Base-by-base conservation (phyloP, 2,113 vertebrate genomes). In the Ursus arctos region DNA sequence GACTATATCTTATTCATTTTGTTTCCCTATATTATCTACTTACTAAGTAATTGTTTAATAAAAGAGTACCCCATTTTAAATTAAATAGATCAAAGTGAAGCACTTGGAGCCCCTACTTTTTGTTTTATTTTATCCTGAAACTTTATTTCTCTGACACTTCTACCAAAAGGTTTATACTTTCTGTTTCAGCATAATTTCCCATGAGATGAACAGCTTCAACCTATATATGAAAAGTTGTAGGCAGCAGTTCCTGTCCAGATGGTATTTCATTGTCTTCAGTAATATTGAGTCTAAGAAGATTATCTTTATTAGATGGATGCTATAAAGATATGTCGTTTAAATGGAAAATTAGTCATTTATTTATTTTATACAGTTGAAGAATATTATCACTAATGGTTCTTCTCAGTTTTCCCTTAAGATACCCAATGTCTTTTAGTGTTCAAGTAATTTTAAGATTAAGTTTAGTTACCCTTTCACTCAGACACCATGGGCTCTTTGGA, bases 81-180 rank as follows among this genome's bases (percentile, higher is more conserved):
- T 67, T 84, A 80, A 94, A 92, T 49, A 49, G 5, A 51, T 65
- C 36, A 28, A 87, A 98, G 83, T 43, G 26, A 86, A 90, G 4
- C 14, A 21, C 15, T 61, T 83, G 19, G 10, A 63, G 21, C 11
- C 2, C 2, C 4, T 31, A 4, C 7, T 79, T 80, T 90, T 71
- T 47, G 18, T 83, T 94, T 86, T 49, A 72, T 61, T 94, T 87
- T 22, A 94, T 65, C 15, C 67, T 77, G 11, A 87, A 14, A 36
- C 3, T 83, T 83, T 57, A 55, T 8, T 69, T 79, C 40, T 65
- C 55, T 95, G 26, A 49, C 26, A 79, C 26, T 49, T 76, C 2
- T 16, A 7, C 43, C 4, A 8, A 43, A 53, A 79, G 4, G 8
- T 59, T 91, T 59, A n/a, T n/a, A 79, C 2, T 92, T 21, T 26